These are phyloP conservation scores for Cremastobaeus sp. DNA, from an alignment of 2,888 invertebrate species.

Conservation along the genomic window DNA sequence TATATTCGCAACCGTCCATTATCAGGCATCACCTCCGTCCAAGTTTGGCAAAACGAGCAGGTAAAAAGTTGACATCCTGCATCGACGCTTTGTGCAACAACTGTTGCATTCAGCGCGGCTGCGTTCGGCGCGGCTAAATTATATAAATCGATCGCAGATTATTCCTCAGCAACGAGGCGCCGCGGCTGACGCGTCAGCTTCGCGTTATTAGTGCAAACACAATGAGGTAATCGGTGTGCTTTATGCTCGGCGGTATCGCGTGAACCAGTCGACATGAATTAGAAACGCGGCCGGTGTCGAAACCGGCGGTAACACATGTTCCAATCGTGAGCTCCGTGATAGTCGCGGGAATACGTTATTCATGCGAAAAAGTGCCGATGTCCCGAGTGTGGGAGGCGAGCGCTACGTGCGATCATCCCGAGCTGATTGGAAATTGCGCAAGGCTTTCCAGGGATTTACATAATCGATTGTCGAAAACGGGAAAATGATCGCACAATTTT, in stretches of 20 bases:
- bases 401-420: slow-evolving; percentile 45
- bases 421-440: slow-evolving; percentile 54
- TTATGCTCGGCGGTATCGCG: slow-evolving; percentile 61
- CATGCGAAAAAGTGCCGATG: slow-evolving; percentile 33
- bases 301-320: slow-evolving; percentile 68
- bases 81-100: slow-evolving; percentile 23
- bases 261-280: slow-evolving; percentile 66
- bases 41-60: slow-evolving; percentile 1
- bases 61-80: slow-evolving; percentile 12
- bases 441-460: slow-evolving; percentile 52
- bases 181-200: slow-evolving; percentile 62
- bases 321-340: slow-evolving; percentile 65
- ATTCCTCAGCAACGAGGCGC: slow-evolving; percentile 41
- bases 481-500: slow-evolving; percentile 52
- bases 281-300: slow-evolving; percentile 68
- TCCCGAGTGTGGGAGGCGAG: slow-evolving; percentile 43
- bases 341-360: slow-evolving; percentile 56
- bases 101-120: slow-evolving; percentile 18
- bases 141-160: slow-evolving; percentile 43
- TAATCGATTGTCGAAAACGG: slow-evolving; percentile 58
- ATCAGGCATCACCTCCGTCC: slow-evolving; percentile 11
- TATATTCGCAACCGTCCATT: neutral
- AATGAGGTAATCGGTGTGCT: slow-evolving; percentile 69
- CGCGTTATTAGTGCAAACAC: slow-evolving; percentile 71
- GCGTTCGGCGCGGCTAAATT: slow-evolving; percentile 15